phyloP scores from a whole-genome alignment of 2,113 vertebrate species.

The Triplophysa siluroides region DNA sequence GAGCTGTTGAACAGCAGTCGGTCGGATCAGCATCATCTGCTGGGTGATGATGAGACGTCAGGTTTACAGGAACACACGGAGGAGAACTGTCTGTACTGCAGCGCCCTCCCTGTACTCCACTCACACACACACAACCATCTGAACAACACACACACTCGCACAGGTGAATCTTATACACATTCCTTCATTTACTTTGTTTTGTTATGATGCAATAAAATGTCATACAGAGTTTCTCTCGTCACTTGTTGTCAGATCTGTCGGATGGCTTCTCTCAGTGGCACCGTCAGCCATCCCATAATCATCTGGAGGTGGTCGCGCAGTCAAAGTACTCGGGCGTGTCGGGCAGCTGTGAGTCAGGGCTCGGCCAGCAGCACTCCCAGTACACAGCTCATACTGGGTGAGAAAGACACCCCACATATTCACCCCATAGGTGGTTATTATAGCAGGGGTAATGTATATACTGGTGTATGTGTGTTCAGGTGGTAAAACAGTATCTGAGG shows the following conservation, averaged over 20 bases:
- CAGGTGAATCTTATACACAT: constrained; percentile 64
- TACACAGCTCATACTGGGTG: constrained; percentile 80
- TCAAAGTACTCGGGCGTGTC: constrained; percentile 84
- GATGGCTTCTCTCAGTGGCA: constrained; percentile 85
- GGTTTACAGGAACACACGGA: constrained; percentile 85
- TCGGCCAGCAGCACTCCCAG: constrained; percentile 83
- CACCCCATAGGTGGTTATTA: too few relatives aligned
- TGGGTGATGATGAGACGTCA: constrained; percentile 78
- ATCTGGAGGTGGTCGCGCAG: constrained; percentile 78
- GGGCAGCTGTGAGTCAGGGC: constrained; percentile 75
- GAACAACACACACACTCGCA: constrained; percentile 73
- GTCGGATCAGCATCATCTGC: constrained; percentile 77
- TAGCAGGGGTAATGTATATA: not conserved
- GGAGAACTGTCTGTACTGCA: constrained; percentile 85
- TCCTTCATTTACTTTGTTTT: not conserved
- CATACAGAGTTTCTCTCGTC: not conserved
- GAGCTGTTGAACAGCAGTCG: constrained; percentile 83
- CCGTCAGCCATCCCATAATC: constrained; percentile 77
- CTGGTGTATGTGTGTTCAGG: constrained; percentile 59
- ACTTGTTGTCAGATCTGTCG: constrained; percentile 73
- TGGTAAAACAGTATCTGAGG: constrained; percentile 82
- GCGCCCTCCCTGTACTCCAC: constrained; percentile 76
- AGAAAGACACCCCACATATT: constrained; percentile 33
- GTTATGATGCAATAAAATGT: too few relatives aligned
- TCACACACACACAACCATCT: constrained; percentile 73